Evolutionary conservation across 2,113 vertebrate species (phyloP).

Genomic region (Naja naja): DNA sequence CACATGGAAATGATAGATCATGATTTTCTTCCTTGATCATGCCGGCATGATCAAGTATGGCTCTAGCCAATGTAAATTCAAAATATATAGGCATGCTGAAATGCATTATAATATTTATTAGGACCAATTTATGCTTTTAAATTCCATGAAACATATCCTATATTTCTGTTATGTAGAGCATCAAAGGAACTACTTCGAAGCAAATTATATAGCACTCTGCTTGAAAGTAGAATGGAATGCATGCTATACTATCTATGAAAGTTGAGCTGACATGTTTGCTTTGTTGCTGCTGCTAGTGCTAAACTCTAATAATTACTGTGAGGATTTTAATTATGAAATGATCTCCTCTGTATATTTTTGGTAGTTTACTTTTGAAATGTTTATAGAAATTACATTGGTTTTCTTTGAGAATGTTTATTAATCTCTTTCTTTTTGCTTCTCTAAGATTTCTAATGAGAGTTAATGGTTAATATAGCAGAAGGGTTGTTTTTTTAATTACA

Average conservation of each 20-base stretch:
- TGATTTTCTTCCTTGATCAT: neutral
- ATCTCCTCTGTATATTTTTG: neutral
- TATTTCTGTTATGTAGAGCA: neutral
- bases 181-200: neutral
- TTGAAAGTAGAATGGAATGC: neutral
- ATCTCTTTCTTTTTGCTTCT: neutral
- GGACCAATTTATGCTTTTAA: accelerated
- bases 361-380: neutral
- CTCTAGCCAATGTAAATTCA: constrained; percentile 17
- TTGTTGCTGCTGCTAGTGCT: neutral
- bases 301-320: neutral
- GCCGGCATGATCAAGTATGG: neutral
- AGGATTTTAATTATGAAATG: neutral
- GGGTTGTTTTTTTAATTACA: no score
- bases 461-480: neutral
- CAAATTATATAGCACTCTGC: neutral
- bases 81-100: neutral
- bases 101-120: neutral
- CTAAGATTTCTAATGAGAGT: neutral
- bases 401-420: neutral
- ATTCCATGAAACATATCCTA: accelerated
- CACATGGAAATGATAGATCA: constrained; percentile 44
- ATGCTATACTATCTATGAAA: neutral
- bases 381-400: neutral
- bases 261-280: neutral